phyloP scores from a whole-genome alignment of 1,140 invertebrate species.

The Heliothis subflexa region DNA sequence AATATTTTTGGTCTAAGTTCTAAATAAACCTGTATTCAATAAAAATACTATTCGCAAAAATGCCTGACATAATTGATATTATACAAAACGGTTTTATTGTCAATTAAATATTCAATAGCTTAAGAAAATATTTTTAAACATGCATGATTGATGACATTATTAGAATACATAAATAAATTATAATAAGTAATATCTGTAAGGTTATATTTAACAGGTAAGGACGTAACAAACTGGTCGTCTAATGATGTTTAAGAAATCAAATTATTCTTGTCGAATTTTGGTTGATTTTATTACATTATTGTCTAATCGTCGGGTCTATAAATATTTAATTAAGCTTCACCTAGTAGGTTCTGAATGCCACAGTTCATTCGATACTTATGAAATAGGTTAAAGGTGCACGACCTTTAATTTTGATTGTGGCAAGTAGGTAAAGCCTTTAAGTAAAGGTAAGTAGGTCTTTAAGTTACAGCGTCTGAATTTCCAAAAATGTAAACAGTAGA shows the following conservation, averaged over 20 bases:
- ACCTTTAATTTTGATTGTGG: slow-evolving; percentile 10
- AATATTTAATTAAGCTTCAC: slow-evolving; percentile 30
- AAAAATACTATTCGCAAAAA: no score
- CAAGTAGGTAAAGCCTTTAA: no score
- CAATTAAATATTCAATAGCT: slow-evolving; percentile 9
- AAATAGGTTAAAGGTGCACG: slow-evolving; percentile 38
- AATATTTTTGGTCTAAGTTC: no score
- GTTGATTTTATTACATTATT: neutral
- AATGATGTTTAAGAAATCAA: neutral
- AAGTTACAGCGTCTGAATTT: neutral
- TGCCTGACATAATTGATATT: no score
- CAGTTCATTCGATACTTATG: neutral
- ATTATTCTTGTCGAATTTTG: neutral
- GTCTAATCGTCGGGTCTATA: slow-evolving; percentile 5
- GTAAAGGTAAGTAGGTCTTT: no score
- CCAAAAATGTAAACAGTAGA: neutral
- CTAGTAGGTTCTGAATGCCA: slow-evolving; percentile 4
- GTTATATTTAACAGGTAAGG: slow-evolving; percentile 49
- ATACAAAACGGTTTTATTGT: neutral
- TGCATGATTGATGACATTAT: slow-evolving; percentile 19
- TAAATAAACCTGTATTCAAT: no score
- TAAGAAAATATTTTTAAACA: slow-evolving; percentile 21
- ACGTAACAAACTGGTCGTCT: slow-evolving; percentile 36
- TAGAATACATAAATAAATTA: slow-evolving; percentile 27
- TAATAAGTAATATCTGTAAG: slow-evolving; percentile 33